These are phyloP conservation scores for Caenorhabditis sinica DNA, from an alignment of 2,888 invertebrate genomes.

Conservation along the genomic window DNA sequence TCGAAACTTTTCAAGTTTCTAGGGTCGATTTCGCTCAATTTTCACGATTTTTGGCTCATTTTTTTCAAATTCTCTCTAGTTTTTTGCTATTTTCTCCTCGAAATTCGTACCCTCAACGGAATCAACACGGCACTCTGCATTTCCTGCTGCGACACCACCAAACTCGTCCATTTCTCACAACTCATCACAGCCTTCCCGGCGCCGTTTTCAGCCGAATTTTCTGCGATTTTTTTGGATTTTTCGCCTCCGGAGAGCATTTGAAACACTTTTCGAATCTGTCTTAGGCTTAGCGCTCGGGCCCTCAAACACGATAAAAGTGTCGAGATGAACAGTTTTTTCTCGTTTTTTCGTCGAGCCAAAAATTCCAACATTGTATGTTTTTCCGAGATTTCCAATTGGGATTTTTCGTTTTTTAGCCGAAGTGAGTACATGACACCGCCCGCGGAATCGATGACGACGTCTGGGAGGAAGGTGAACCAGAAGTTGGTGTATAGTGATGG, in stretches of 20 bases:
- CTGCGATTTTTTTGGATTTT: not conserved
- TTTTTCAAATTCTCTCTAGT: not conserved
- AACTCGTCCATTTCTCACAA: slow-evolving; percentile 48
- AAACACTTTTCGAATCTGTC: slow-evolving; percentile 67
- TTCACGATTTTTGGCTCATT: too few species aligned
- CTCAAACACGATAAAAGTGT: slow-evolving; percentile 50
- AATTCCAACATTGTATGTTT: slow-evolving; percentile 64
- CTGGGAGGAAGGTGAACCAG: slow-evolving; percentile 78
- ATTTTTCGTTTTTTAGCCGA: slow-evolving; percentile 42
- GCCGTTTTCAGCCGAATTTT: slow-evolving; percentile 8
- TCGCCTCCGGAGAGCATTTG: slow-evolving; percentile 15
- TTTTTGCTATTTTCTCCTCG: not conserved
- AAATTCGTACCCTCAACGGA: slow-evolving; percentile 64
- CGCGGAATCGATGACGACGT: slow-evolving; percentile 73
- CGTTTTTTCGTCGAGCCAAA: slow-evolving; percentile 57
- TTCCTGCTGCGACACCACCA: slow-evolving; percentile 61
- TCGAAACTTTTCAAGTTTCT: too few species aligned
- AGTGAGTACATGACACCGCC: slow-evolving; percentile 70
- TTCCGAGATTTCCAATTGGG: slow-evolving; percentile 60
- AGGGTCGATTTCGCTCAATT: too few species aligned
- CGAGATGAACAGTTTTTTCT: slow-evolving; percentile 54
- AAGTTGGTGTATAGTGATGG: slow-evolving; percentile 72
- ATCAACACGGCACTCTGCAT: slow-evolving; percentile 69
- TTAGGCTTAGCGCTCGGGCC: slow-evolving; percentile 47
- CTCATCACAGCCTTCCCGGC: slow-evolving; percentile 37